Conservation (phyloP, 1,140 invertebrate genomes). For the Nomia melanderi region DNA sequence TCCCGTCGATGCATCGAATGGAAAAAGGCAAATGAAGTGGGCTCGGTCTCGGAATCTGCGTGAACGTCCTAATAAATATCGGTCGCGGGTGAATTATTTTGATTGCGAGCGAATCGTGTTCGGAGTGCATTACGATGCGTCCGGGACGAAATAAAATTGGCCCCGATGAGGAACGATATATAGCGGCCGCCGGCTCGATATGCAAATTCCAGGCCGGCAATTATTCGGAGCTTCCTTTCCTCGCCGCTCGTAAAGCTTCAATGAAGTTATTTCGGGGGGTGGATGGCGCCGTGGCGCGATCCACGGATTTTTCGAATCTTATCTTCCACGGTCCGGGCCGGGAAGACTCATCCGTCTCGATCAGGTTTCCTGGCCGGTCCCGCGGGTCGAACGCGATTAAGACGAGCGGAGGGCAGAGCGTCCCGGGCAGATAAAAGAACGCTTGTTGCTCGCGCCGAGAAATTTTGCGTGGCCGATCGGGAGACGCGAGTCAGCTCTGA, state of each 20-base stretch:
- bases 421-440: background rate
- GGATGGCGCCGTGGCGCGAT: background rate
- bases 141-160: background rate
- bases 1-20: too few relatives aligned
- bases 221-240: background rate
- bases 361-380: background rate
- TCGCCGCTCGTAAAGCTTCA: background rate
- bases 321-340: background rate
- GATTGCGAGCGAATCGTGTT: background rate
- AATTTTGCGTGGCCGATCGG: slow-evolving; percentile 10
- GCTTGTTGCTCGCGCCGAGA: background rate
- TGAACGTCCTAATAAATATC: background rate
- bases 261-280: background rate
- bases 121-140: background rate
- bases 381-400: background rate
- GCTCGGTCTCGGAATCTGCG: background rate
- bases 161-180: background rate
- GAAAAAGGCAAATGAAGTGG: too few relatives aligned
- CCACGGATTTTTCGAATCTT: background rate
- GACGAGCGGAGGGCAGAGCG: background rate
- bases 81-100: background rate
- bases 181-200: background rate
- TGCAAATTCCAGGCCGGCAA: background rate
- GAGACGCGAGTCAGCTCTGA: slow-evolving; percentile 1
- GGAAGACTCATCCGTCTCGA: background rate